A percentile compares a stretch with the other conserved stretches of the same genome.
Evolutionary conservation across 2,113 vertebrate species (phyloP).

Genomic region (Sturnus vulgaris): DNA sequence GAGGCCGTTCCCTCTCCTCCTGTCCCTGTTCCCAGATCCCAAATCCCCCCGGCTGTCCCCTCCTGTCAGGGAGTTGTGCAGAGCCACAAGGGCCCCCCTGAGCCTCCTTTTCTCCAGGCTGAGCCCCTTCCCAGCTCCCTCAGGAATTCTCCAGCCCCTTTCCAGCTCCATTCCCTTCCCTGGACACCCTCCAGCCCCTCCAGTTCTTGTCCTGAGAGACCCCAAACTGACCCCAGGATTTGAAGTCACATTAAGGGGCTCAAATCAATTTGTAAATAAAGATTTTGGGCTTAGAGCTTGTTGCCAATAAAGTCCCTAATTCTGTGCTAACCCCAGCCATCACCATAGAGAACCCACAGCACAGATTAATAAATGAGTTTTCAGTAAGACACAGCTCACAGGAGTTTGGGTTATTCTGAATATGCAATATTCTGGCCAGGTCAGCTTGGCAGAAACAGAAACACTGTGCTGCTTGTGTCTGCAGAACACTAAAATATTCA

Average conservation of each 20-base stretch:
- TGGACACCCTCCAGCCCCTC: neutral
- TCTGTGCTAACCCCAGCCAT: neutral
- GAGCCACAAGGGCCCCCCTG: neutral
- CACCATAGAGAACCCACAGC: neutral
- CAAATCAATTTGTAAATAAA: neutral
- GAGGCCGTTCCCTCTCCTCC: neutral
- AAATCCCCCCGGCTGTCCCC: neutral
- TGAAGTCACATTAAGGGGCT: neutral
- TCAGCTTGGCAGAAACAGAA: neutral
- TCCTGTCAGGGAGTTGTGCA: neutral
- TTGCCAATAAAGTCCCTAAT: neutral
- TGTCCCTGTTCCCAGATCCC: neutral
- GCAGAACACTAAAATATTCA: neutral
- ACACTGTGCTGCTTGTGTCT: neutral
- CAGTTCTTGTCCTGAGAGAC: accelerated
- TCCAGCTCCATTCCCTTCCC: neutral
- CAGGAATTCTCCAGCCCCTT: neutral
- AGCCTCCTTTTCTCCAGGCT: neutral
- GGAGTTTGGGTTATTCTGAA: neutral
- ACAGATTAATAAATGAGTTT: neutral
- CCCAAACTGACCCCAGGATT: neutral
- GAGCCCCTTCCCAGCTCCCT: neutral
- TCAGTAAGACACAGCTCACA: neutral
- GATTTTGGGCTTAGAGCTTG: neutral
- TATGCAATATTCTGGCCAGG: neutral